Evolutionary conservation across 2,888 invertebrate species (phyloP).

Genomic region (Minunthozetes semirufus): DNA sequence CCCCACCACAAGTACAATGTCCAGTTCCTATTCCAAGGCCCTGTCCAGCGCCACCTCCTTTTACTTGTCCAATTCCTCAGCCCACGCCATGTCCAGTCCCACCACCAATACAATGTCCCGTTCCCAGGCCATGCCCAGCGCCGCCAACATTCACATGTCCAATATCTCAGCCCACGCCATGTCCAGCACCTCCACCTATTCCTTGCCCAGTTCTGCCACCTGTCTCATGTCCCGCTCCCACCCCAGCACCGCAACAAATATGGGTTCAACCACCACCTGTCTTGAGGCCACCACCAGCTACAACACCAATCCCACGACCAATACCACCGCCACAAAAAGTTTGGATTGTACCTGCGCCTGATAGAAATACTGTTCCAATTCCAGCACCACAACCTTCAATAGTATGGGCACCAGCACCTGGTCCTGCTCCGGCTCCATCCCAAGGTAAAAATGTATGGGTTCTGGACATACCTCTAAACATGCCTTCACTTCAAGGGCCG

Average conservation of each 20-base stretch:
- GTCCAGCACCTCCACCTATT: not conserved
- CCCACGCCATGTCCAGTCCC: not conserved
- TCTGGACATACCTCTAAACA: not conserved
- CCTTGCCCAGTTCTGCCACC: not conserved
- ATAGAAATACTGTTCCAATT: not conserved
- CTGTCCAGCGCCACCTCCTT: not conserved
- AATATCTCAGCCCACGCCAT: not conserved
- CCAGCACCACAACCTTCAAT: no score
- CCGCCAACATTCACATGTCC: no score
- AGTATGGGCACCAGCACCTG: not conserved
- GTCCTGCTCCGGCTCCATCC: not conserved
- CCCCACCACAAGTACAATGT: not conserved
- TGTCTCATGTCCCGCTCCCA: not conserved
- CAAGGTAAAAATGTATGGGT: not conserved
- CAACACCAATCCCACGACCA: not conserved
- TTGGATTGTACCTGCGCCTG: not conserved
- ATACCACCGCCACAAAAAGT: not conserved
- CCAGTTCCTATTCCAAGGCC: not conserved
- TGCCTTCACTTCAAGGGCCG: not conserved
- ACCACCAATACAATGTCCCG: no score
- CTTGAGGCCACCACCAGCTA: not conserved
- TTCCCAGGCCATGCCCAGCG: no score
- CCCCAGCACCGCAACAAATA: not conserved
- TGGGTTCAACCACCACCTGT: not conserved
- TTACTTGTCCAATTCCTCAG: not conserved